Conservation (phyloP, 2,797 vertebrate species). For the Pipistrellus pipistrellus region DNA sequence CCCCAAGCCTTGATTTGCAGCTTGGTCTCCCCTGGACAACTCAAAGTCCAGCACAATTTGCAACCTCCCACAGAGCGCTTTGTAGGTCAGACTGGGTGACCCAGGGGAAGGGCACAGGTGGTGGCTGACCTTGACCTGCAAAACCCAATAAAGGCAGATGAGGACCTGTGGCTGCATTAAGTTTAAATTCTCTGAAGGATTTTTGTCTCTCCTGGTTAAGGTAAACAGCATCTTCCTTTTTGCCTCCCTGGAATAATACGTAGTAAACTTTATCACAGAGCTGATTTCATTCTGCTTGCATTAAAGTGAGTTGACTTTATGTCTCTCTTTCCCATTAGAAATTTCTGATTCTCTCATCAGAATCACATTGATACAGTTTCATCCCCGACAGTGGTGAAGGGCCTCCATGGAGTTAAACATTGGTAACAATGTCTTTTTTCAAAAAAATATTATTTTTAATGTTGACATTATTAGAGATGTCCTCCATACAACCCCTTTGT, state of each 20-base stretch:
- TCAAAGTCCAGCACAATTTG: background rate
- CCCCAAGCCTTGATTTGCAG: background rate
- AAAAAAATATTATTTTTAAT: background rate
- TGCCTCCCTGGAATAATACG: background rate
- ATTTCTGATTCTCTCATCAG: background rate
- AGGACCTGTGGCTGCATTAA: background rate
- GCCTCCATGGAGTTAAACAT: background rate
- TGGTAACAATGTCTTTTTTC: background rate
- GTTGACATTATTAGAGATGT: background rate
- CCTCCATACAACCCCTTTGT: background rate
- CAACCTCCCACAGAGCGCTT: background rate
- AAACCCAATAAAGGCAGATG: background rate
- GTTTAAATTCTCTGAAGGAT: background rate
- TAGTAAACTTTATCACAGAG: background rate
- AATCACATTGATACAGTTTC: background rate
- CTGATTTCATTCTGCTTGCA: background rate
- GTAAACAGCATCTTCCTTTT: background rate
- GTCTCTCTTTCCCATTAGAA: background rate
- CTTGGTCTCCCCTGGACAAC: background rate
- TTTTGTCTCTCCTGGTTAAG: background rate
- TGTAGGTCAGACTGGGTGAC: background rate
- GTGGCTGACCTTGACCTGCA: background rate
- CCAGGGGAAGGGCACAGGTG: background rate
- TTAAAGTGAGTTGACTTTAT: constrained; percentile 17
- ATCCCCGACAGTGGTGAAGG: background rate